Conservation (phyloP, 2,888 invertebrate genomes). For the Rugalucina vietnamica region DNA sequence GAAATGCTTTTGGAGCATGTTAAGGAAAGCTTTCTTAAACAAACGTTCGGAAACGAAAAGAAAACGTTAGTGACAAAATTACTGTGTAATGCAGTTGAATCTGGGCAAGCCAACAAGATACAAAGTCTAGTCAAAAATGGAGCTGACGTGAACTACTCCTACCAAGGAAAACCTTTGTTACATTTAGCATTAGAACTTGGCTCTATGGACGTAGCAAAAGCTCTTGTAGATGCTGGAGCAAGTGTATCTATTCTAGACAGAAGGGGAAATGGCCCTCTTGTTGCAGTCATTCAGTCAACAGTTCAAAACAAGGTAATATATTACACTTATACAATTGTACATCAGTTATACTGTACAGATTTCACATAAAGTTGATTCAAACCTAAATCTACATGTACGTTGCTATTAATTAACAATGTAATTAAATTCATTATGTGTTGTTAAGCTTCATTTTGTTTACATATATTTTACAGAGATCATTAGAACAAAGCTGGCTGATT, state of each 20-base stretch:
- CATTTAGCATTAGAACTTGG: conserved; percentile 57
- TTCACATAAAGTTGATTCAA: no score
- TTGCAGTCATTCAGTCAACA: conserved; percentile 47
- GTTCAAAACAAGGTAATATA: conserved; percentile 55
- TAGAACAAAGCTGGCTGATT: no score
- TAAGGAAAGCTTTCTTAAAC: conserved; percentile 39
- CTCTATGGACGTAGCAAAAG: conserved; percentile 38
- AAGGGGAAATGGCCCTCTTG: conserved; percentile 48
- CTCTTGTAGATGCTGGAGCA: conserved; percentile 54
- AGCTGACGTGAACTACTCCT: conserved; percentile 49
- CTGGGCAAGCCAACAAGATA: conserved; percentile 40
- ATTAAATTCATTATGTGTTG: no score
- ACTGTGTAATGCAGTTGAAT: conserved; percentile 53
- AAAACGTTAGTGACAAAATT: conserved; percentile 58
- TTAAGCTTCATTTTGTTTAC: no score
- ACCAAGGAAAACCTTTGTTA: conserved; percentile 60
- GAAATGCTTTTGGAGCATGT: conserved; percentile 42
- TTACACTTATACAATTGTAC: no score
- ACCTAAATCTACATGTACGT: no score
- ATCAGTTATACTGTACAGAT: no score
- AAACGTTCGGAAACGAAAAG: conserved; percentile 18
- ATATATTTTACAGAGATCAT: no score
- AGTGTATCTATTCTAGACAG: conserved; percentile 42
- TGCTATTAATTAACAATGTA: no score
- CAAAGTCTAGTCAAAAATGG: conserved; percentile 40